Evolutionary conservation across 2,797 vertebrate species (phyloP), one percentile per base, ranked within the genome.

Genomic region (Choloepus didactylus): DNA sequence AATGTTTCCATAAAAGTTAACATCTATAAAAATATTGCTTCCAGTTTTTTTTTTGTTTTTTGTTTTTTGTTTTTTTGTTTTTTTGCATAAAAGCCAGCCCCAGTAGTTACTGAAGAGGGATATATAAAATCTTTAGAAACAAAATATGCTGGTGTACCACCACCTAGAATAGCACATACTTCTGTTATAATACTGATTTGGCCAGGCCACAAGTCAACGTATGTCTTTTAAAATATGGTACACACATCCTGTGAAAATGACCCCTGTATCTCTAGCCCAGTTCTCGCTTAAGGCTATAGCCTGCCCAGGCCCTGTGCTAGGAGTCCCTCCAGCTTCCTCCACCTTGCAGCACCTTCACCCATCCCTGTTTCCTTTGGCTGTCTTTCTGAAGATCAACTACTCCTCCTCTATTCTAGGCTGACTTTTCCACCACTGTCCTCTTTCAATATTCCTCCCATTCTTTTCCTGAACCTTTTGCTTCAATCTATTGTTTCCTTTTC

Each of bases 1-100:
- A 90, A 93, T n/a, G 69, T 89, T 93, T 88, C 82, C 59, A 94
- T 90, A 86, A 87, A 96, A 96, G 89, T 95, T 94, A 96, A 89
- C 64, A 66, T 87, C 89, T 93, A 89, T 91, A 81, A 94, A 94
- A 96, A 64, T 44, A 89, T 41, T 64, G 44, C 66, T 64, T 92
- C 60, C 66, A 87, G 14, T 35, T 35, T 35, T 35, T 35, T 35
- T 35, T 35, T 35, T 35, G 35, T 35, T 35, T 35, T 35, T 35
- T 35, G 35, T 35, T 35, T 35, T 35, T 35, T 35, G 35, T 35
- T 35, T 35, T 35, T 35, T 35, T 35, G 35, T 35, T 94, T 95
- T 87, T 80, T 49, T 60, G 14, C 66, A 46, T 44, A 44, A n/a
- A 89, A 91, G 67, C 2, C 7, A 49, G 69, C 27, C 51, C 27